Conservation (phyloP, 2,113 vertebrate species). For the Macheiramphus alcinus region DNA sequence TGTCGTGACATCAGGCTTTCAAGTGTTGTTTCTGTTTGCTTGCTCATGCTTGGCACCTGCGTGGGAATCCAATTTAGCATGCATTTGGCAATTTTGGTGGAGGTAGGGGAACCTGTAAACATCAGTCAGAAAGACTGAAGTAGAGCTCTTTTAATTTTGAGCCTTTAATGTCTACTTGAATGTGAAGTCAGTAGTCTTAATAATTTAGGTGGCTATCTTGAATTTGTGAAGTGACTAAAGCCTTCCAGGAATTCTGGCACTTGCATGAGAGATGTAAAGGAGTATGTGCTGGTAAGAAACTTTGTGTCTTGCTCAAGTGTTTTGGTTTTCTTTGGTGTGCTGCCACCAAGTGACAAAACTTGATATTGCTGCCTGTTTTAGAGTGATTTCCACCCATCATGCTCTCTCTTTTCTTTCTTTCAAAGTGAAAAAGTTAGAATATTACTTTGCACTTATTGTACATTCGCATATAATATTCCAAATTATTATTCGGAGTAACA, state of each 20-base stretch:
- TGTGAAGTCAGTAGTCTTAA: not conserved
- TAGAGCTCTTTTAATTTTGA: not conserved
- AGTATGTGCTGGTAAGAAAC: not conserved
- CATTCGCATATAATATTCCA: accelerated
- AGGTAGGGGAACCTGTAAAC: not conserved
- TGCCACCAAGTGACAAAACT: constrained; percentile 39
- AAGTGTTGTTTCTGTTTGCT: not conserved
- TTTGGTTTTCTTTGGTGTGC: constrained; percentile 16
- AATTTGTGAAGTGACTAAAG: not conserved
- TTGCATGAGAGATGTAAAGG: not conserved
- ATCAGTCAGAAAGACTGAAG: not conserved
- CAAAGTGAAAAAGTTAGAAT: not conserved
- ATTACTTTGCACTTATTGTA: not conserved
- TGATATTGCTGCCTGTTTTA: not conserved
- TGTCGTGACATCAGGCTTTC: not conserved
- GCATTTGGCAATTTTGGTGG: not conserved
- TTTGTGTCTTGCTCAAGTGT: no score
- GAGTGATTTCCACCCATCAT: not conserved
- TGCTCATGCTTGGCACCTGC: not conserved
- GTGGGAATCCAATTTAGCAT: not conserved
- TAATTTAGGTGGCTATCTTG: not conserved
- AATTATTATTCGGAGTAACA: not conserved
- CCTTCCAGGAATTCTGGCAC: not conserved
- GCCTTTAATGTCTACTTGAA: not conserved
- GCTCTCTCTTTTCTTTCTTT: not conserved